Base-by-base conservation (phyloP, 1,140 invertebrate species). In the Ylistrum balloti region DNA sequence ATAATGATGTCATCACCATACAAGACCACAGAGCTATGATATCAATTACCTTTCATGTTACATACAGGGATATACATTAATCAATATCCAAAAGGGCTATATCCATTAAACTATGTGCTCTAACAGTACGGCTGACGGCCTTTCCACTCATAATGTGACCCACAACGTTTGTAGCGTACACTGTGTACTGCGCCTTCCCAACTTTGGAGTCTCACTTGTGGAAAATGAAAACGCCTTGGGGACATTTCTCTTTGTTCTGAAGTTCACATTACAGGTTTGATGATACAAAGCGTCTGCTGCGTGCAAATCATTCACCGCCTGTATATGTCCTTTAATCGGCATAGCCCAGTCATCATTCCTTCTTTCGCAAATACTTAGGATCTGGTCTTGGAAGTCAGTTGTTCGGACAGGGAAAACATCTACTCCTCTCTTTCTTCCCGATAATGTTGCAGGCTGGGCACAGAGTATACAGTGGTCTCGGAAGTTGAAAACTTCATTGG, bases 221-320 rank as follows among this genome's bases (percentile, higher is more conserved):
- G 35, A 5, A 5, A 13, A 38, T 38, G 35, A 38, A 17, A 74
- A 34, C 41, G 85, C 41, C 34, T 33, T 11, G 28, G 92, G 91
- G 15, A 90, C 88, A 33, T 85, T 10, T 88, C 85, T 90, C 34
- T 28, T 20, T 33, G 90, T 89, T 33, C 89, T 56, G 33, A 93
- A 93, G 48, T 92, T 93, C 11, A 86, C 41, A 85, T 86, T 91
- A 33, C 92, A 93, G n/a, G 33, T 28, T 17, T 92, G 45, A 85
- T 93, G 92, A 86, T 92, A 93, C 3, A 90, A n/a, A n/a, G 92
- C 91, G 85, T 93, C 92, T 22, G 89, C 90, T n/a, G 92, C 92
- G 48, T 90, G 91, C 22, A 93, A 45, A 33, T 93, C 92, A 33
- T 17, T 85, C 17, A 90, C 88, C 33, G 22, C 32, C 33, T 88